These are phyloP conservation scores for Bimastos eiseni DNA, from an alignment of 2,888 invertebrate species.

Conservation along the genomic window DNA sequence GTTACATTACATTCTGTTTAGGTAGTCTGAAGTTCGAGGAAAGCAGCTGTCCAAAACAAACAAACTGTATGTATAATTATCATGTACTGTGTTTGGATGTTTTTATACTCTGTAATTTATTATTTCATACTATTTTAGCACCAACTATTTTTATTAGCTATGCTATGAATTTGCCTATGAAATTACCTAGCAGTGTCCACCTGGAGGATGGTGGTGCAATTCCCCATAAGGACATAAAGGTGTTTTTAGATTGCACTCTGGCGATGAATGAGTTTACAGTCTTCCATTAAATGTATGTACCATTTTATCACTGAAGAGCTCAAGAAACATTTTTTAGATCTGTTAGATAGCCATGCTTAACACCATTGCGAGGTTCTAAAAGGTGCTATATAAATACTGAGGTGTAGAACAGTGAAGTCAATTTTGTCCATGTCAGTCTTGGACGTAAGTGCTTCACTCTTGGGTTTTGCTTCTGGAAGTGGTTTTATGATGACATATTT, in stretches of 20 bases:
- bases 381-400: constrained; percentile 4
- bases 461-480: neutral
- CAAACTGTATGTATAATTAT: constrained; percentile 27
- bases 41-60: constrained; percentile 26
- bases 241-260: neutral
- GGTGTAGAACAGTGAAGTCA: neutral
- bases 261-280: neutral
- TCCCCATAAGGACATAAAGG: neutral
- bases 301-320: neutral
- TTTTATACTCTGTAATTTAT: neutral
- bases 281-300: neutral
- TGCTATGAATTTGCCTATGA: neutral
- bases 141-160: neutral
- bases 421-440: neutral
- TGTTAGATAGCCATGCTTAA: constrained; percentile 13
- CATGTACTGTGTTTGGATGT: neutral
- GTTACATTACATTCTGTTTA: neutral
- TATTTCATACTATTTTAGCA: neutral
- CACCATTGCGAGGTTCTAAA: neutral
- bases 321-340: neutral
- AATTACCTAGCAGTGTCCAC: neutral
- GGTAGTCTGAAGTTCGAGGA: neutral
- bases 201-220: neutral
- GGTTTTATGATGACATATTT: neutral
- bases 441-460: neutral